A percentile compares a stretch with the other conserved stretches of the same genome.
Evolutionary conservation across 2,797 vertebrate species (phyloP).

Genomic region (Oreortyx pictus): DNA sequence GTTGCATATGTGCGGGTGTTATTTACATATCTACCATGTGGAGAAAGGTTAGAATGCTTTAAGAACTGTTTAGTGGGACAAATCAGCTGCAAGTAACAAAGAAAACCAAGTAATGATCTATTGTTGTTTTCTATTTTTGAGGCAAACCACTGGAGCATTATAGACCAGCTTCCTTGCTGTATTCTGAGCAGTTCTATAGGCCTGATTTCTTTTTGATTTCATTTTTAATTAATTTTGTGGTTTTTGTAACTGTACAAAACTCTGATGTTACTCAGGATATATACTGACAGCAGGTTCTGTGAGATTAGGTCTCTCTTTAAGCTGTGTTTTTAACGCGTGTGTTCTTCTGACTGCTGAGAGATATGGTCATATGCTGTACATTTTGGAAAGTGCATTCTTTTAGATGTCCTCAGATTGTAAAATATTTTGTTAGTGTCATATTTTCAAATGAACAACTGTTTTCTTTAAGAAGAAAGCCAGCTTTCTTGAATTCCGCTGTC

Average conservation of each 20-base stretch:
- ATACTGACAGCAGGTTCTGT: background rate
- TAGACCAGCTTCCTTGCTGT: background rate
- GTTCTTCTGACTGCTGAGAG: background rate
- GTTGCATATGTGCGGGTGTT: background rate
- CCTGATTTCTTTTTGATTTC: background rate
- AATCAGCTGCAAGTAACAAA: background rate
- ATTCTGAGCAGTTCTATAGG: background rate
- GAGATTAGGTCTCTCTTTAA: background rate
- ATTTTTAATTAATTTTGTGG: background rate
- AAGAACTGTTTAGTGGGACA: background rate
- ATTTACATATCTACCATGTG: background rate
- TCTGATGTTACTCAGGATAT: background rate
- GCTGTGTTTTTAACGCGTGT: background rate
- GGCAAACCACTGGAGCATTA: background rate
- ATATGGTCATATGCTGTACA: background rate
- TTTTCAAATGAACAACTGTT: slow-evolving; percentile 15
- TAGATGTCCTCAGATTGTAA: background rate
- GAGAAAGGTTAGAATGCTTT: background rate
- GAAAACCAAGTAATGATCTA: background rate
- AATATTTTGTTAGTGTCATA: background rate
- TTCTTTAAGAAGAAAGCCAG: background rate
- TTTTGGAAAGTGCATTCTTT: slow-evolving; percentile 19
- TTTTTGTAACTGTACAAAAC: background rate
- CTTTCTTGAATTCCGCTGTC: background rate
- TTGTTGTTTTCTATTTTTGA: background rate